Evolutionary conservation across 2,113 vertebrate genomes (phyloP), one percentile per base, ranked within the genome.

Genomic region (Galbula dea): DNA sequence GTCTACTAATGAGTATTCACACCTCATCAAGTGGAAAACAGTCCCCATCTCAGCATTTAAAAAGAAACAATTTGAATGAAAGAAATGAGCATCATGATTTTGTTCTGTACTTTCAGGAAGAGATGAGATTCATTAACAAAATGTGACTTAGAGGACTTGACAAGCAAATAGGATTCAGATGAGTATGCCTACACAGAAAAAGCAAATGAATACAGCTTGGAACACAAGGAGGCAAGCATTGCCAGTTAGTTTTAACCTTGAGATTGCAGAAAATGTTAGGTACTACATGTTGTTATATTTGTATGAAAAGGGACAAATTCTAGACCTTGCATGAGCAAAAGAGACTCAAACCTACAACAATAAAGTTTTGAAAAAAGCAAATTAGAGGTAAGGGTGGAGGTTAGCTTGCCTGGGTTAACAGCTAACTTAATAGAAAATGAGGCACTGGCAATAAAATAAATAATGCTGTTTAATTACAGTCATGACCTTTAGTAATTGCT

Each of bases 401-500:
- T 62, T 87, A 78, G 12, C 19, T 92, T 3, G 3, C 15, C 23
- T 66, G 51, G 12, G 13, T 90, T 93, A 87, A 15, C 37, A 71
- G 58, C 68, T 91, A 92, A 88, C 52, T 82, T 92, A 80, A 83
- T 77, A 74, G 62, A 89, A 92, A 85, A 83, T 55, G 51, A 68
- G 67, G 24, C 59, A 37, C 48, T 83, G 68, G 37, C 55, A 95
- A 91, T 89, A 63, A 88, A 92, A 92, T 94, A 91, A 88, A 88
- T 90, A 91, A 91, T 94, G 30, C 43, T 85, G n/a, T 91, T 94
- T 94, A 94, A 96, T 94, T 96, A 85, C 59, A 95, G 67, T 71
- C 67, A n/a, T 83, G 91, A 94, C 94, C 91, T 83, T 85, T 74
- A 74, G 32, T 92, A 91, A 80, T 89, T 94, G 65, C 39, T 59